Conservation (phyloP, 2,888 invertebrate species). For the Athalia rosae region DNA sequence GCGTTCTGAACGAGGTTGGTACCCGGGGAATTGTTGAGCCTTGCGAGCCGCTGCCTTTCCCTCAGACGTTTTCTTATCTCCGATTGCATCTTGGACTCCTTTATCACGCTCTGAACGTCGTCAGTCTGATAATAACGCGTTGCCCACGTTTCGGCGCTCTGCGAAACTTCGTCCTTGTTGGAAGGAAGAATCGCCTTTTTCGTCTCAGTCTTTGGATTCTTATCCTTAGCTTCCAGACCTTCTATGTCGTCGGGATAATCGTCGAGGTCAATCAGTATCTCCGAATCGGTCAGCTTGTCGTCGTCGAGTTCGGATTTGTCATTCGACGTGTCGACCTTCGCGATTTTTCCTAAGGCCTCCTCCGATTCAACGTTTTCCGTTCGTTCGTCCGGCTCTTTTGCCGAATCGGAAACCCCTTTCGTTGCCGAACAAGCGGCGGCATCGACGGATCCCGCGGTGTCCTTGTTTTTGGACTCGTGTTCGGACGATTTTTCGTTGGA, state of each 20-base stretch:
- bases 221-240: constrained; percentile 57
- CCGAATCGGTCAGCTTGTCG: constrained; percentile 63
- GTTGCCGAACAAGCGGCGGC: background rate
- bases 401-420: background rate
- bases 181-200: background rate
- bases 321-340: constrained; percentile 6
- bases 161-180: background rate
- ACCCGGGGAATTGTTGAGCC: constrained; percentile 64
- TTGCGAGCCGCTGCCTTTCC: constrained; percentile 68
- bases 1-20: constrained; percentile 34
- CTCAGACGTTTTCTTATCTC: constrained; percentile 71
- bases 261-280: constrained; percentile 70
- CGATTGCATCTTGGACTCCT: constrained; percentile 72
- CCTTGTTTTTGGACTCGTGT: too few species aligned
- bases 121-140: constrained; percentile 71
- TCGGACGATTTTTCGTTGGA: too few species aligned
- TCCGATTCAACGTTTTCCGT: background rate
- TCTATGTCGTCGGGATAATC: constrained; percentile 71
- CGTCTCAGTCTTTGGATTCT: constrained; percentile 25
- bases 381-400: background rate
- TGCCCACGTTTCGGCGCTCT: constrained; percentile 68
- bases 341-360: constrained; percentile 44
- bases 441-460: too few species aligned
- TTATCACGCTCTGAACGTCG: constrained; percentile 70
- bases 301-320: constrained; percentile 51